Evolutionary conservation across 2,797 vertebrate species (phyloP), one percentile per base, ranked within the genome.

Genomic region (Phrynocephalus forsythii): DNA sequence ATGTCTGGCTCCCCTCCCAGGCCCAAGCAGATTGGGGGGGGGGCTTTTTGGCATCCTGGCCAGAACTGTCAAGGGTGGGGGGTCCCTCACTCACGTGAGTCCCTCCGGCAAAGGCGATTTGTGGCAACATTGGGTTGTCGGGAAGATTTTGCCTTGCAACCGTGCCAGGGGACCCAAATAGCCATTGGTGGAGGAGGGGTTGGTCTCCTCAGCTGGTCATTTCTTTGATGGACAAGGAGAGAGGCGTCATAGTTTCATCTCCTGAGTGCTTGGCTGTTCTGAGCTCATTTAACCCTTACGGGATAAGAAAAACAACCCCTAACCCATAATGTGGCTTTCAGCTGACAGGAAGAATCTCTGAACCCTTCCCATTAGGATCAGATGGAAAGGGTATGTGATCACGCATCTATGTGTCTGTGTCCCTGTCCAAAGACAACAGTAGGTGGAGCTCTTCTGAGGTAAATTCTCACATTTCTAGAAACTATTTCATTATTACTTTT

Each of bases 91-190:
- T 86, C 88, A 88, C 91, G n/a, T 68, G 52, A 83, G 72, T 28
- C 68, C 68, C 73, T 30, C 33, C 66, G 68, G 63, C 71, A 0
- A 28, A 68, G 48, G 60, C 5, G 82, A 90, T 90, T 90, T 69
- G 89, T n/a, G 72, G 68, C 30, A 18, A n/a, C 0, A 3, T 16
- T 28, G 69, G 22, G 85, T 87, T 63, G 82, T 69, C 44, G 72
- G 91, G 82, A 85, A 90, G 91, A 92, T 88, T 88, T 93, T 91
- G 93, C 86, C 84, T 92, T 90, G 93, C 91, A 90, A 84, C 86
- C 26, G 63, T 52, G 79, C 71, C 77, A 73, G 22, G 88, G 88
- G 85, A 75, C 85, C 38, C 44, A 79, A 81, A 73, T 67, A 81
- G 88, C 79, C 28, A 68, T 18, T 30, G 56, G 48, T 68, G 69